Evolutionary conservation across 2,888 invertebrate species (phyloP).

Genomic region (Nomada flava): DNA sequence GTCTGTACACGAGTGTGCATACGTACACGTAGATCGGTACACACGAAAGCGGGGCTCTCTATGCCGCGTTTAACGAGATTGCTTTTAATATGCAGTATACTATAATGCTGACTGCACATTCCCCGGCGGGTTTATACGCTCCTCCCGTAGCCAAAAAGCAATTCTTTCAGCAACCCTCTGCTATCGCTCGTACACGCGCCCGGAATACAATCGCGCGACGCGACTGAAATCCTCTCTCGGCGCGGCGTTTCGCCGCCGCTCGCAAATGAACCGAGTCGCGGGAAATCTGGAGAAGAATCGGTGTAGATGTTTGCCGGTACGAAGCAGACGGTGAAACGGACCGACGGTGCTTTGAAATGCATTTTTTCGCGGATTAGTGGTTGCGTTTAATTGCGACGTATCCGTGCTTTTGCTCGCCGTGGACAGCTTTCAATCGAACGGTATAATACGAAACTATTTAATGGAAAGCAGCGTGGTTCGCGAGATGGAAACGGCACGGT

Average conservation of each 20-base stretch:
- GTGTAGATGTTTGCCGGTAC: neutral
- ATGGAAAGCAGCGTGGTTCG: no score
- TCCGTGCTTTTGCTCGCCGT: no score
- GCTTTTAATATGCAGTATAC: constrained; percentile 68
- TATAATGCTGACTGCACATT: constrained; percentile 55
- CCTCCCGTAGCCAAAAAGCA: constrained; percentile 53
- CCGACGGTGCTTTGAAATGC: neutral
- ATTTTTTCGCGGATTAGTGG: neutral
- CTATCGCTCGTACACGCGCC: constrained; percentile 50
- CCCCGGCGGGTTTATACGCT: constrained; percentile 44
- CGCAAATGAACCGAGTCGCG: constrained; percentile 28
- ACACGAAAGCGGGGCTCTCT: constrained; percentile 28
- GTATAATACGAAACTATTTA: no score
- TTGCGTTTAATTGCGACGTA: no score
- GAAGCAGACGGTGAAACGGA: neutral
- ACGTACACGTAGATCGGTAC: neutral
- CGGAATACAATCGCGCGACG: constrained; percentile 27
- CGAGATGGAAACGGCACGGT: no score
- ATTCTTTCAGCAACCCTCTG: constrained; percentile 62
- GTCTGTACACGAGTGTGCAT: neutral
- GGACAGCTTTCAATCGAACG: no score
- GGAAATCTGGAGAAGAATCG: neutral
- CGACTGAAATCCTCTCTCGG: constrained; percentile 26
- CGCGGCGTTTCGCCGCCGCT: neutral
- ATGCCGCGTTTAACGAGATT: constrained; percentile 65